Conservation (phyloP, 2,888 invertebrate species). For the Pecten maximus region DNA sequence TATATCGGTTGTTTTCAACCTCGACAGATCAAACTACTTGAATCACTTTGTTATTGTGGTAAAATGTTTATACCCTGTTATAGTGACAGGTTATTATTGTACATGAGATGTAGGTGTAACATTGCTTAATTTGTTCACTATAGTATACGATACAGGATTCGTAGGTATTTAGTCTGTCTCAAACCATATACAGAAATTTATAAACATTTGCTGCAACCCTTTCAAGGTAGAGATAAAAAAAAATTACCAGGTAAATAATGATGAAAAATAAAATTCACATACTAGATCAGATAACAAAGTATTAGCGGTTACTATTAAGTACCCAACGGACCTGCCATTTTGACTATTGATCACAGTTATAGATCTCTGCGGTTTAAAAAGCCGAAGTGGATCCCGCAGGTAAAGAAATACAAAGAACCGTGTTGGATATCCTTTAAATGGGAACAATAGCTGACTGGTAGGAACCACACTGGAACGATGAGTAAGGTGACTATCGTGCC, state of each 20-base stretch:
- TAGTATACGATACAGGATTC: background rate
- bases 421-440: background rate
- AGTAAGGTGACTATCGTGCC: slow-evolving; percentile 24
- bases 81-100: background rate
- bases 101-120: background rate
- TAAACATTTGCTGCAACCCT: background rate
- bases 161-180: background rate
- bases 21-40: background rate
- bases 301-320: slow-evolving; percentile 14
- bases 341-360: slow-evolving; percentile 24
- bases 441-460: background rate
- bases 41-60: background rate
- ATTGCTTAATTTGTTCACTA: slow-evolving; percentile 23
- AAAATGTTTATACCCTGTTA: background rate
- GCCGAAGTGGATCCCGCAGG: slow-evolving; percentile 22
- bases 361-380: slow-evolving; percentile 17
- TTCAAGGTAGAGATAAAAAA: background rate
- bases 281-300: background rate
- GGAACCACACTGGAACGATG: background rate
- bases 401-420: background rate
- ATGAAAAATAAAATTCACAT: background rate
- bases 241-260: background rate
- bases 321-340: slow-evolving; percentile 22
- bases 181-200: background rate
- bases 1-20: background rate